phyloP scores from a whole-genome alignment of 2,888 invertebrate species.

The Nomada ruficornis region DNA sequence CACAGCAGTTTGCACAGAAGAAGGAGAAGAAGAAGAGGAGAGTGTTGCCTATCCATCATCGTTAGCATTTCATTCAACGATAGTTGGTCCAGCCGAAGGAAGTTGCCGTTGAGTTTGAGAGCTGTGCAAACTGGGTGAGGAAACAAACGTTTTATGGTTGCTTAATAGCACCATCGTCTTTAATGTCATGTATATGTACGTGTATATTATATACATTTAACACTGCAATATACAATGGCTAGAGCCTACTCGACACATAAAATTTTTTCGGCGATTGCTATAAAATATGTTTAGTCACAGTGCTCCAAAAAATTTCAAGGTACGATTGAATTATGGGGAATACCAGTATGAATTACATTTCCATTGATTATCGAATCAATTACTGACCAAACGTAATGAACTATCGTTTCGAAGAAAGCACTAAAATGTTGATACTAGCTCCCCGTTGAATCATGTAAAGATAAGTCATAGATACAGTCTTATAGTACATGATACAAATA shows the following conservation, averaged over 20 bases:
- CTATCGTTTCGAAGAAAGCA: neutral
- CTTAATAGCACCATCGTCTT: conserved; percentile 61
- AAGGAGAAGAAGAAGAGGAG: conserved; percentile 31
- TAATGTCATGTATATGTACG: conserved; percentile 1
- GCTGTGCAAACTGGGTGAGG: conserved; percentile 76
- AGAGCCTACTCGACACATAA: neutral
- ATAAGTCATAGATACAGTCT: neutral
- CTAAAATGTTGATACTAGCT: neutral
- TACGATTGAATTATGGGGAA: neutral
- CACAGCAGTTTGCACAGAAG: conserved; percentile 47
- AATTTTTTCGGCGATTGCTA: neutral
- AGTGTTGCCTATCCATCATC: conserved; percentile 76
- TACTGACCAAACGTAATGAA: neutral
- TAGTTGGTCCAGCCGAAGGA: conserved; percentile 66
- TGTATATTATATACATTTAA: conserved; percentile 1
- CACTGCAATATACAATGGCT: neutral
- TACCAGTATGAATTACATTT: neutral
- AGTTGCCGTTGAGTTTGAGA: conserved; percentile 72
- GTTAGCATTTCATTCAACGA: conserved; percentile 79
- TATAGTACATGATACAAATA: neutral
- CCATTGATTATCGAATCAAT: neutral
- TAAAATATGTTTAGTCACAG: neutral
- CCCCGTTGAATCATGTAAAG: too few relatives aligned
- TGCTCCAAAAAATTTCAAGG: neutral
- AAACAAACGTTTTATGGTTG: conserved; percentile 75